Evolutionary conservation across 2,888 invertebrate genomes (phyloP).

Genomic region (Harpalus rubripes): DNA sequence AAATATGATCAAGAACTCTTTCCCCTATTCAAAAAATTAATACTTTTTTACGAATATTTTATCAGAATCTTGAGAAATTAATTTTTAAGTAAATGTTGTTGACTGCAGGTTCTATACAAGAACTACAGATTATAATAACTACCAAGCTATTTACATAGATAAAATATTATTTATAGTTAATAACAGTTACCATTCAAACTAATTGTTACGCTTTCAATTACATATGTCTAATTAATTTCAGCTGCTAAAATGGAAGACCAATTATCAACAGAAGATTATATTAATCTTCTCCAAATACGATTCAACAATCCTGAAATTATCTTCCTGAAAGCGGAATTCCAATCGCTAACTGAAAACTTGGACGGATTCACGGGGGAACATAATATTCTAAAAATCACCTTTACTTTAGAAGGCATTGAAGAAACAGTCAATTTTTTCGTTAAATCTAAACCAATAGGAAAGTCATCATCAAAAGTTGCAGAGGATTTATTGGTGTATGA

Average conservation of each 20-base stretch:
- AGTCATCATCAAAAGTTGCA: not conserved
- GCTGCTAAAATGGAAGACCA: not conserved
- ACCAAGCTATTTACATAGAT: no score
- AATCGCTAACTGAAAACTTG: slow-evolving; percentile 68
- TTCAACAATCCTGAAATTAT: slow-evolving; percentile 44
- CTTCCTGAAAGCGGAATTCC: slow-evolving; percentile 66
- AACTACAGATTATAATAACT: no score
- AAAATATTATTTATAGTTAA: no score
- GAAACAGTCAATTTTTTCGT: slow-evolving; percentile 23
- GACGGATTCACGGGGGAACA: slow-evolving; percentile 70
- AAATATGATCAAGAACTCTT: no score
- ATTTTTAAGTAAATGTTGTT: no score
- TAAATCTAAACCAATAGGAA: slow-evolving; percentile 41
- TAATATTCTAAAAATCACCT: slow-evolving; percentile 68
- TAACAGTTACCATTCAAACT: no score
- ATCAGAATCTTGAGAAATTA: no score
- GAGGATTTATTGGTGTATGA: not conserved
- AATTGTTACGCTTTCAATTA: no score
- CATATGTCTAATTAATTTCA: not conserved
- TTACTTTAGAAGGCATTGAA: not conserved
- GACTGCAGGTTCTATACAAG: no score
- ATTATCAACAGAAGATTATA: slow-evolving; percentile 44
- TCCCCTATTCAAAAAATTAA: no score
- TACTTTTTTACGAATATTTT: no score
- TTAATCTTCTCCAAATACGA: slow-evolving; percentile 42